Conservation (phyloP, 2,888 invertebrate genomes). For the Drosophila villosipedis region DNA sequence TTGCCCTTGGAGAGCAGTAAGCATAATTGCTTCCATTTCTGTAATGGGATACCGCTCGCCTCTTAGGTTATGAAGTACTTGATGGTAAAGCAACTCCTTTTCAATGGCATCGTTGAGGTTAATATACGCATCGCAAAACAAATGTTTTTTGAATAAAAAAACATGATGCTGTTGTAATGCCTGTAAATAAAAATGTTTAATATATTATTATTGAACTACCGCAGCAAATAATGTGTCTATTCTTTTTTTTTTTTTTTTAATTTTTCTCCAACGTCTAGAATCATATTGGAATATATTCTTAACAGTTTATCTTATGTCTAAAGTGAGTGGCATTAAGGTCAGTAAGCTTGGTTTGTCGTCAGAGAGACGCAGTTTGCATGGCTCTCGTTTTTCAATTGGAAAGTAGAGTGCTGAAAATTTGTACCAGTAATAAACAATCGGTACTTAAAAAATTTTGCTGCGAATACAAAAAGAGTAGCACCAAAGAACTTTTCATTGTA, state of each 20-base stretch:
- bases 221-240: no score
- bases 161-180: slow-evolving; percentile 87
- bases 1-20: slow-evolving; percentile 97
- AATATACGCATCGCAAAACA: slow-evolving; percentile 92
- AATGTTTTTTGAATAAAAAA: slow-evolving; percentile 92
- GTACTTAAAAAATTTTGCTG: not conserved
- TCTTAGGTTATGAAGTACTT: slow-evolving; percentile 94
- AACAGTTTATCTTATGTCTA: not conserved
- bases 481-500: not conserved
- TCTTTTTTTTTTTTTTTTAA: not conserved
- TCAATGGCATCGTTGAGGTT: slow-evolving; percentile 94
- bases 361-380: not conserved
- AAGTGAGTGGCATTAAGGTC: not conserved
- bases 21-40: slow-evolving; percentile 97
- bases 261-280: not conserved
- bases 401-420: not conserved
- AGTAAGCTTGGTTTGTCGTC: not conserved
- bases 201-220: not conserved
- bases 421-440: not conserved
- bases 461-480: not conserved
- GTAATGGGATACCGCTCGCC: slow-evolving; percentile 96
- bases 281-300: not conserved
- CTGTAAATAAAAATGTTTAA: slow-evolving; percentile 1
- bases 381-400: not conserved
- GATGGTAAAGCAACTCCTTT: slow-evolving; percentile 96